Conservation (phyloP, 2,888 invertebrate species). For the Lapara coniferarum region DNA sequence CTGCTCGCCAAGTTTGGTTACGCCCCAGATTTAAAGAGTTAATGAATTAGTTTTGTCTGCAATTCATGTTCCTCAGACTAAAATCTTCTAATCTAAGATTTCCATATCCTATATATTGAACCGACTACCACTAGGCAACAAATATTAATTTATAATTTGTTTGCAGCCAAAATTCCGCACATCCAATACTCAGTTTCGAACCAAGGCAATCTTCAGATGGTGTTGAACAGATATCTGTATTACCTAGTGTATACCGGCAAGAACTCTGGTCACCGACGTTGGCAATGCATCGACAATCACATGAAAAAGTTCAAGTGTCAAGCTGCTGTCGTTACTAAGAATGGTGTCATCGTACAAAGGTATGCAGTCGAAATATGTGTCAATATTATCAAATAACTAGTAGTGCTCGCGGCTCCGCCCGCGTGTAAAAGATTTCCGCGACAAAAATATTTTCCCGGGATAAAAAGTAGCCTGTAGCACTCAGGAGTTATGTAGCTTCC, state of each 20-base stretch:
- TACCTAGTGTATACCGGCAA: conserved; percentile 61
- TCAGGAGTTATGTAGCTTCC: too few species aligned
- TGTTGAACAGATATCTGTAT: conserved; percentile 70
- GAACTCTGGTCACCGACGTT: conserved; percentile 49
- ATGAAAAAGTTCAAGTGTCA: conserved; percentile 52
- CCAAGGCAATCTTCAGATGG: conserved; percentile 68
- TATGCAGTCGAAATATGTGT: conserved; percentile 33
- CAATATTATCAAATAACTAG: too few species aligned
- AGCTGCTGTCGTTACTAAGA: conserved; percentile 63
- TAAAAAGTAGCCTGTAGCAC: too few species aligned
- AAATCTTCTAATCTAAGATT: too few species aligned
- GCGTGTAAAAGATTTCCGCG: too few species aligned
- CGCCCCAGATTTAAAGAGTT: too few species aligned
- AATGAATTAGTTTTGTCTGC: background rate
- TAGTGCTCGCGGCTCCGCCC: too few species aligned
- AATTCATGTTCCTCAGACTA: too few species aligned
- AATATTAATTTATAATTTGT: background rate
- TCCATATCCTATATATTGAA: too few species aligned
- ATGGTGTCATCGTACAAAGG: conserved; percentile 66
- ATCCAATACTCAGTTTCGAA: conserved; percentile 69
- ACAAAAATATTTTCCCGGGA: too few species aligned
- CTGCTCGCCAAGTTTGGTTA: too few species aligned
- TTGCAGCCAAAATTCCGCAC: conserved; percentile 31
- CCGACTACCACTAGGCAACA: too few species aligned
- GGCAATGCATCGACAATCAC: conserved; percentile 73